Conservation (phyloP, 2,113 vertebrate species). For the Mus pahari region DNA sequence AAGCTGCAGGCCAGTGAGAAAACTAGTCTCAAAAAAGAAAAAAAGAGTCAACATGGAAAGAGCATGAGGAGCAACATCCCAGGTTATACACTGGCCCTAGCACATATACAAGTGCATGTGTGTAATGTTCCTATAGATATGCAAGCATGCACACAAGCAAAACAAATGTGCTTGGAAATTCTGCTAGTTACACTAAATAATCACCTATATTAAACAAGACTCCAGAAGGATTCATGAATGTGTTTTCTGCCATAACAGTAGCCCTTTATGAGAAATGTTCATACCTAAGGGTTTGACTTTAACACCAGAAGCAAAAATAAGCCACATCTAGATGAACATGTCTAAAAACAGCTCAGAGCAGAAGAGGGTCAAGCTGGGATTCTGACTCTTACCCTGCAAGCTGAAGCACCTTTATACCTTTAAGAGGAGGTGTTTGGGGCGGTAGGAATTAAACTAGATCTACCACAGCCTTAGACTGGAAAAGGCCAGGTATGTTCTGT, state of each 20-base stretch:
- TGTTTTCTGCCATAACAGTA: conserved; percentile 6
- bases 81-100: background rate
- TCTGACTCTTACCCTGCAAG: background rate
- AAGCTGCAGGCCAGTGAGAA: background rate
- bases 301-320: background rate
- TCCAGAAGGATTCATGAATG: background rate
- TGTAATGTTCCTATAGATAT: background rate
- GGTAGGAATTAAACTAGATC: background rate
- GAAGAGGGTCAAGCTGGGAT: background rate
- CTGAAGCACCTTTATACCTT: background rate
- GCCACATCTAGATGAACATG: background rate
- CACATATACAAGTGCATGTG: background rate
- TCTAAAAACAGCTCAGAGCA: background rate
- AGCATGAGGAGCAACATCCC: no score
- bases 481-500: background rate
- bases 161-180: background rate
- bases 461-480: background rate
- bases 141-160: background rate
- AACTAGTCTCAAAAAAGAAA: background rate
- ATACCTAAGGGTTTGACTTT: background rate
- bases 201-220: background rate
- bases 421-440: background rate
- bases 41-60: background rate
- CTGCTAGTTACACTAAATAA: background rate
- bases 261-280: background rate